Evolutionary conservation across 2,888 invertebrate species (phyloP), one percentile per base, ranked within the genome.

Genomic region (Neoaliturus tenellus): DNA sequence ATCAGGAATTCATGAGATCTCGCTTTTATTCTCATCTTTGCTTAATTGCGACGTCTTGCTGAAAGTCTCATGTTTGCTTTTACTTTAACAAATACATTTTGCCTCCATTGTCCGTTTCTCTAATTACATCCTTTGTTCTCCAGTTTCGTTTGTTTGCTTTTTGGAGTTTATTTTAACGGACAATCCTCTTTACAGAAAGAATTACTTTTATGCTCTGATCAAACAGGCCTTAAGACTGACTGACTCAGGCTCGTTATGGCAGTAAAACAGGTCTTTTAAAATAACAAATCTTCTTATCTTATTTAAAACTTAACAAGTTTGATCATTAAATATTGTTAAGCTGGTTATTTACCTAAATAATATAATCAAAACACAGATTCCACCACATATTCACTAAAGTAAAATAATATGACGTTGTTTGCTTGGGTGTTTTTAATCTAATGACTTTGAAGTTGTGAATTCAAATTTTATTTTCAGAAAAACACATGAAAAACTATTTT

Each of bases 1-100:
- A 75, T 75, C 75, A 75, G 75, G 75, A 75, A 75, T 75, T 75
- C 75, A 75, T 75, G 75, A 75, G 75, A 41, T 75, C 44, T 44
- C 39, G 44, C 75, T 75, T 75, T 75, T 75, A 75, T 75, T 44
- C 75, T 75, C 75, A 75, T 75, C 75, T 75, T 75, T 75, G 75
- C 75, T 75, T 75, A 75, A 75, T 75, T 75, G 75, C 75, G 41
- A 44, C 75, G 44, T 75, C 75, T 75, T 75, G 44, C 48, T 48
- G 41, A 44, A 75, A 44, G 41, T 75, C 75, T 75, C 75, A 75
- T 44, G 75, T 75, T 75, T 75, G 41, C 75, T 71, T 75, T 75
- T 28, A 44, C 44, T 44, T 75, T 75, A 75, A 75, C 75, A 75
- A 75, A 75, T 75, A 75, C 75, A 75, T 75, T 75, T 75, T 44